Conservation (phyloP, 2,113 vertebrate species). For the Muscicapa adusta region DNA sequence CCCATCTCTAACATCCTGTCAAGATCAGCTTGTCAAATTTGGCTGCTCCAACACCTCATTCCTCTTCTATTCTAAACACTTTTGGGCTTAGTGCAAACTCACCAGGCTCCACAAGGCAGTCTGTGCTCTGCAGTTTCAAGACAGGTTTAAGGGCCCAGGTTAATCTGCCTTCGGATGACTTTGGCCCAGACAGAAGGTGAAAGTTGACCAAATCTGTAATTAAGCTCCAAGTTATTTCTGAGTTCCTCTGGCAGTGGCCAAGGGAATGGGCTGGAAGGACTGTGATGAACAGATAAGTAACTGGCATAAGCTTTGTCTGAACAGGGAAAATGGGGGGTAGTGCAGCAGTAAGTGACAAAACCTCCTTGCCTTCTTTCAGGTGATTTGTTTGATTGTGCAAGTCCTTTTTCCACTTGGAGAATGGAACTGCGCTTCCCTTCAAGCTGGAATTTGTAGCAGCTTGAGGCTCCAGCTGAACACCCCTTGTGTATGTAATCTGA, state of each 20-base stretch:
- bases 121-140: background rate
- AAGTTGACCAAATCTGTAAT: background rate
- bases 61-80: background rate
- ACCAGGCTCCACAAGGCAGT: rapidly evolving
- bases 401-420: background rate
- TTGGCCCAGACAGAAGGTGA: background rate
- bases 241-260: background rate
- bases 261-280: background rate
- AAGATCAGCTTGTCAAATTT: background rate
- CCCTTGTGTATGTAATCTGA: rapidly evolving
- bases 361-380: background rate
- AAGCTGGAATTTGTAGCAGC: background rate
- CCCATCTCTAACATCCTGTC: background rate
- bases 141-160: background rate
- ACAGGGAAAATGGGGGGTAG: background rate
- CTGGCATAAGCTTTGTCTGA: background rate
- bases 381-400: background rate
- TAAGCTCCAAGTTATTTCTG: background rate
- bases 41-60: background rate
- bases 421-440: background rate
- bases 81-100: background rate
- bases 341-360: background rate
- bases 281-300: background rate
- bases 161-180: background rate
- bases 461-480: background rate